A percentile compares a stretch with the other conserved stretches of the same genome.
Evolutionary conservation across 2,797 vertebrate genomes (phyloP).

Genomic region (Podarcis lilfordi): DNA sequence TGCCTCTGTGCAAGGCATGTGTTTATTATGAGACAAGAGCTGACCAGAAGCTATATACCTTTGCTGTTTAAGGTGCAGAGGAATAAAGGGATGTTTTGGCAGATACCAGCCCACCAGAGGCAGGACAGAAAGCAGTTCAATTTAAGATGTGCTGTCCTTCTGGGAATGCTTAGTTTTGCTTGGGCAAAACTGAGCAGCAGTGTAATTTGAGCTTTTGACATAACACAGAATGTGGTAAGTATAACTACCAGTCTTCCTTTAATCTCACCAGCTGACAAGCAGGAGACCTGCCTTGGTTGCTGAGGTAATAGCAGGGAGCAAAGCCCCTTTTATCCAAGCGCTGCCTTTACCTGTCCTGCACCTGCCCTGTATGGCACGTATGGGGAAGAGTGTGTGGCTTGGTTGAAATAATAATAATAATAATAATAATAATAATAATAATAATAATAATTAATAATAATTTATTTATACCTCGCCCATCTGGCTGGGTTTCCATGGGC

Average conservation of each 20-base stretch:
- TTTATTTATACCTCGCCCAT: too few species aligned
- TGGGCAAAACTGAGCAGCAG: constrained; percentile 12
- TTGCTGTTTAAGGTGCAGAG: not conserved
- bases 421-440: too few species aligned
- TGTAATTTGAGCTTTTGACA: constrained; percentile 44
- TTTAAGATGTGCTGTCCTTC: not conserved
- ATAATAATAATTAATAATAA: too few species aligned
- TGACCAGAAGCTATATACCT: not conserved
- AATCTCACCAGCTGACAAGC: constrained; percentile 71
- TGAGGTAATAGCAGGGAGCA: constrained; percentile 65
- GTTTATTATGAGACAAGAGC: not conserved
- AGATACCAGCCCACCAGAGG: not conserved
- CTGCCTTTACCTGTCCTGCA: too few species aligned
- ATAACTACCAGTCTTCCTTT: constrained; percentile 66
- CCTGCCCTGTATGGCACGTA: too few species aligned
- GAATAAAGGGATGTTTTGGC: not conserved
- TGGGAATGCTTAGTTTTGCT: constrained; percentile 1
- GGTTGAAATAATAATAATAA: too few species aligned
- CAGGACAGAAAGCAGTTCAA: not conserved
- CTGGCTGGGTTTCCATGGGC: too few species aligned
- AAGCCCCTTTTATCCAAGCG: too few species aligned
- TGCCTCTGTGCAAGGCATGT: not conserved
- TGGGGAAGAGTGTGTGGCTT: too few species aligned
- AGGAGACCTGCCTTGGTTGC: constrained; percentile 68
- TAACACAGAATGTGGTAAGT: constrained; percentile 45